Base-by-base conservation (phyloP, 2,888 invertebrate species). In the Zeuzera pyrina region DNA sequence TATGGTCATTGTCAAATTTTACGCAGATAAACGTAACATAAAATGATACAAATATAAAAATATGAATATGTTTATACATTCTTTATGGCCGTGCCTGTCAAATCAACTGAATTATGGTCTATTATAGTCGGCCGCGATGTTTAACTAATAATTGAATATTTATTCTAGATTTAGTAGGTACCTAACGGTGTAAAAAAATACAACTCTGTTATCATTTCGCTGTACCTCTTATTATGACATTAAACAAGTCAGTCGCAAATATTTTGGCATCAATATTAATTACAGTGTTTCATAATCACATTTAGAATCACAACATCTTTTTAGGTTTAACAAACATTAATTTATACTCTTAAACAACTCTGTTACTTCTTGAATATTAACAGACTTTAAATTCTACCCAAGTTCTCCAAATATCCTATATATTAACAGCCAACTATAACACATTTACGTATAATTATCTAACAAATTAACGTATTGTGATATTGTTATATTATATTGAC, bases 171-270 rank as follows among this genome's bases (percentile, higher is more conserved):
- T 30, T 30, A 22, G 30, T 30, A 23, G 15, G 30, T 30, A n/a
- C n/a, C n/a, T n/a, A 12, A 24, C 14, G 24, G 13, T 30, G 30
- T 23, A 30, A 23, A 30, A 30, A 23, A 23, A 30, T 30, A 30
- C 30, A 30, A 30, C 23, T 30, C 30, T 30, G 22, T 30, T 30
- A 30, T 19, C 30, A 30, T 30, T 12, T 8, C 30, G 23, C 23
- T 23, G 22, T 30, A 30, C 2, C 13, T 30, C 23, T 24, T 30
- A 30, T 30, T 30, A 13, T 24, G 30, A 30, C 22, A 30, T 30
- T 14, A 24, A 30, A 30, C 29, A 29, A 29, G 11, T 29, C 29
- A 29, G 29, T 4, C 19, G 10, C 29, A 29, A 29, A 16, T 29
- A 29, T 19, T 11, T 15, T 29, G 3, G 10, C n/a, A 23, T 23